phyloP scores from a whole-genome alignment of 2,888 invertebrate species.

The Crepidodera aurea region DNA sequence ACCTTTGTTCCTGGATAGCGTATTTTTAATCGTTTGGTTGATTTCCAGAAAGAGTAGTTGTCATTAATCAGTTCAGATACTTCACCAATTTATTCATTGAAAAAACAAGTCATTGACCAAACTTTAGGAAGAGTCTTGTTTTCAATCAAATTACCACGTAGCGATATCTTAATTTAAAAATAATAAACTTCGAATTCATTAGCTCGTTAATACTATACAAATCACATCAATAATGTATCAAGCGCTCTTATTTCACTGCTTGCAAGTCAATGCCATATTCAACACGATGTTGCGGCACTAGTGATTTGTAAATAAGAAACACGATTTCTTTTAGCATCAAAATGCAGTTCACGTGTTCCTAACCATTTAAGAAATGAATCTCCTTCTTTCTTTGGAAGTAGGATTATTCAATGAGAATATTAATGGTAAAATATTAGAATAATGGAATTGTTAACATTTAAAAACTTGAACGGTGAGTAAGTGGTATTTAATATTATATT shows the following conservation, averaged over 20 bases:
- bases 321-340: slow-evolving; percentile 6
- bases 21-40: too few relatives aligned
- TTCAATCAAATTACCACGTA: too few relatives aligned
- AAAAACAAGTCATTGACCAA: too few relatives aligned
- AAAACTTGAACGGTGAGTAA: not conserved
- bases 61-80: too few relatives aligned
- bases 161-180: too few relatives aligned
- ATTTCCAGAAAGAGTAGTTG: too few relatives aligned
- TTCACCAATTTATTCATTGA: too few relatives aligned
- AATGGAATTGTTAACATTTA: not conserved
- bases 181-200: too few relatives aligned
- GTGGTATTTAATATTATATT: slow-evolving; percentile 1
- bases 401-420: slow-evolving; percentile 8
- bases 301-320: not conserved
- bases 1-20: too few relatives aligned
- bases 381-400: slow-evolving; percentile 6
- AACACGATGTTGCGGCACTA: slow-evolving; percentile 4
- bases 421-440: slow-evolving; percentile 7
- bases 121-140: too few relatives aligned
- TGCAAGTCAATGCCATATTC: slow-evolving; percentile 7
- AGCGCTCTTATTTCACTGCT: not conserved
- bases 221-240: slow-evolving; percentile 10
- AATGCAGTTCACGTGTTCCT: slow-evolving; percentile 8
- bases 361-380: slow-evolving; percentile 8
- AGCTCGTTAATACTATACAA: not conserved